A percentile compares a stretch with the other conserved stretches of the same genome.
phyloP scores from a whole-genome alignment of 2,888 invertebrate species.

The Athrips mouffetella region DNA sequence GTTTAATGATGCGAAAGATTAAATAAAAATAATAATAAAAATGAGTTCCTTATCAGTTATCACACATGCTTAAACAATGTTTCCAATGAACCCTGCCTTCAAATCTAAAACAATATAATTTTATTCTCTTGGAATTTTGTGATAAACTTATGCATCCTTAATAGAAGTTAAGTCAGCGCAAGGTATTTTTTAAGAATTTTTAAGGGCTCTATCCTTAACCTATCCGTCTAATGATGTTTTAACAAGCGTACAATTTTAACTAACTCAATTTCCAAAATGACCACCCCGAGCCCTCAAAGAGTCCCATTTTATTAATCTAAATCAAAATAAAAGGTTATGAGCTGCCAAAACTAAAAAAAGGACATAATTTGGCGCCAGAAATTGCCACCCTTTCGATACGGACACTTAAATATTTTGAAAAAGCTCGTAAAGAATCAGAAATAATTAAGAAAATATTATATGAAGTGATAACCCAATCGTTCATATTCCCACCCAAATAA shows the following conservation, averaged over 20 bases:
- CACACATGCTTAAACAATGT: not conserved
- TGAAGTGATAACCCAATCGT: not conserved
- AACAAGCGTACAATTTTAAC: slow-evolving; percentile 8
- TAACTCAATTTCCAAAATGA: slow-evolving; percentile 8
- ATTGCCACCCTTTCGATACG: slow-evolving; percentile 18
- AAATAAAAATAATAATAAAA: too few species aligned
- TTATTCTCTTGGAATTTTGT: too few species aligned
- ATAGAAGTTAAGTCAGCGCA: too few species aligned
- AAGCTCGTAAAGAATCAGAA: not conserved
- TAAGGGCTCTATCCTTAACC: too few species aligned
- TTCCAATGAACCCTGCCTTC: not conserved
- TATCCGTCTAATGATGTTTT: not conserved
- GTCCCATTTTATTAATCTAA: slow-evolving; percentile 16
- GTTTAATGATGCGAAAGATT: too few species aligned
- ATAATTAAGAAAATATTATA: slow-evolving; percentile 8
- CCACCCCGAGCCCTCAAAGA: slow-evolving; percentile 15
- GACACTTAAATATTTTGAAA: slow-evolving; percentile 8
- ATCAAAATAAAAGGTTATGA: slow-evolving; percentile 14
- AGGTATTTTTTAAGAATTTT: too few species aligned
- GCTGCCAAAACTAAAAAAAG: slow-evolving; percentile 12
- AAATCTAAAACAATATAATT: too few species aligned
- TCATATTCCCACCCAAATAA: slow-evolving; percentile 6
- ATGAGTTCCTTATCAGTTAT: too few species aligned
- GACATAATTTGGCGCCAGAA: slow-evolving; percentile 19
- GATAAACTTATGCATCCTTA: too few species aligned